Conservation (phyloP, 2,797 vertebrate species). For the Brotula barbata region DNA sequence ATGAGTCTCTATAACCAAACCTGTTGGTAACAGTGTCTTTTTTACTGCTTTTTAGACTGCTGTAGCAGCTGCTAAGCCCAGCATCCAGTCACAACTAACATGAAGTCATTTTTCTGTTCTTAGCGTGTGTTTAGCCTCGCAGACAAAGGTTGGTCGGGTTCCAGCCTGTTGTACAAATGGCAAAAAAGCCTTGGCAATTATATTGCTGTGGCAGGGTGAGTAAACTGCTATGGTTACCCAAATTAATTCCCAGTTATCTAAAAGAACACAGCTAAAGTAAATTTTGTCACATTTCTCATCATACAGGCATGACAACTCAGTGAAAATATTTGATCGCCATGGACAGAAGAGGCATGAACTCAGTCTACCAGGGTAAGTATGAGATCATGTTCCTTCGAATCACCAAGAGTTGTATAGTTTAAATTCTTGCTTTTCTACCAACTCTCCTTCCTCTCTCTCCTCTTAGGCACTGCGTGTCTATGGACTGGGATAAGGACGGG, state of each 20-base stretch:
- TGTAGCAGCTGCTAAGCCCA: too few relatives aligned
- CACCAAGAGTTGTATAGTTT: neutral
- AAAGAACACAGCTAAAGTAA: neutral
- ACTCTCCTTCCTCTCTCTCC: neutral
- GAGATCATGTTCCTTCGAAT: slow-evolving; percentile 8
- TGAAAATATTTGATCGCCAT: slow-evolving; percentile 98
- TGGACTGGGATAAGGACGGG: slow-evolving; percentile 99
- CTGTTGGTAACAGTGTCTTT: too few relatives aligned
- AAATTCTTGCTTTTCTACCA: neutral
- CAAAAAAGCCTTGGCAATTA: slow-evolving; percentile 93
- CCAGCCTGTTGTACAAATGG: slow-evolving; percentile 88
- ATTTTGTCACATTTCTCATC: slow-evolving; percentile 16
- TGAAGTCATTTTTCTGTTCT: slow-evolving; percentile 29
- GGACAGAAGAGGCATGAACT: slow-evolving; percentile 93
- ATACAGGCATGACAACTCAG: slow-evolving; percentile 84
- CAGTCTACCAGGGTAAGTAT: slow-evolving; percentile 86
- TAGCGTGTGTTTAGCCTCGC: slow-evolving; percentile 89
- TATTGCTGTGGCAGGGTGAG: slow-evolving; percentile 94
- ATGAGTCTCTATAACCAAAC: too few relatives aligned
- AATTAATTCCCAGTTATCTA: neutral
- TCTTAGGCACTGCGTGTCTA: slow-evolving; percentile 80
- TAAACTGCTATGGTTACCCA: slow-evolving; percentile 2
- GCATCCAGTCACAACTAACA: neutral
- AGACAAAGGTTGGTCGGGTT: slow-evolving; percentile 86
- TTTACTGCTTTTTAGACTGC: too few relatives aligned